phyloP scores from a whole-genome alignment of 1,140 invertebrate genomes.

The Ooceraea biroi region DNA sequence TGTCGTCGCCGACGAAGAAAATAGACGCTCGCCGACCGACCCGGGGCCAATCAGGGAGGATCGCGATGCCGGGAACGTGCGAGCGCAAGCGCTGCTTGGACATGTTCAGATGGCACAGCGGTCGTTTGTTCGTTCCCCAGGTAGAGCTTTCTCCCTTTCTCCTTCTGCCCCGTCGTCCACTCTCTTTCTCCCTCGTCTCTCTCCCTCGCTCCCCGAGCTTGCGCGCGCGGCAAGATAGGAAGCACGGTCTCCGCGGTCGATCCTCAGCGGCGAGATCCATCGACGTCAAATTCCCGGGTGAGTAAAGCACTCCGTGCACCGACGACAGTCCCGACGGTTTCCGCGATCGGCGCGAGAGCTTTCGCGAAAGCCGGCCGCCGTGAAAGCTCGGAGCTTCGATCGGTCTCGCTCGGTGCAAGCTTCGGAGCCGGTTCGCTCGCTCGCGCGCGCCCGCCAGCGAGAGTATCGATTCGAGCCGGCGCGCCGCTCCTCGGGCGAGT shows the following conservation, averaged over 20 bases:
- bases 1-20: constrained; percentile 47
- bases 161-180: constrained; percentile 39
- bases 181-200: constrained; percentile 9
- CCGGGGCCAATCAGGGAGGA: constrained; percentile 39
- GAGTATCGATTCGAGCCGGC: constrained; percentile 71
- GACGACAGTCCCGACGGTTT: not conserved
- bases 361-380: too few species aligned
- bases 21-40: constrained; percentile 55
- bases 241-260: constrained; percentile 49
- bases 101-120: constrained; percentile 62
- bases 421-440: constrained; percentile 45
- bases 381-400: not conserved
- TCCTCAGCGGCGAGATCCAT: constrained; percentile 42
- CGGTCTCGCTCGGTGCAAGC: not conserved
- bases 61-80: not conserved
- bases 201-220: constrained; percentile 46
- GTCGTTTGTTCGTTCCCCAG: constrained; percentile 53
- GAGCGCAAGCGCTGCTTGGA: constrained; percentile 64
- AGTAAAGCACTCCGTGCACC: constrained; percentile 41
- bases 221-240: constrained; percentile 60
- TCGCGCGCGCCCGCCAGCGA: constrained; percentile 20
- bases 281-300: constrained; percentile 48
- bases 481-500: constrained; percentile 53
- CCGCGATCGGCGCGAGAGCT: too few species aligned
- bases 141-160: constrained; percentile 26